phyloP scores from a whole-genome alignment of 2,888 invertebrate species.

The Eilema griseolum region DNA sequence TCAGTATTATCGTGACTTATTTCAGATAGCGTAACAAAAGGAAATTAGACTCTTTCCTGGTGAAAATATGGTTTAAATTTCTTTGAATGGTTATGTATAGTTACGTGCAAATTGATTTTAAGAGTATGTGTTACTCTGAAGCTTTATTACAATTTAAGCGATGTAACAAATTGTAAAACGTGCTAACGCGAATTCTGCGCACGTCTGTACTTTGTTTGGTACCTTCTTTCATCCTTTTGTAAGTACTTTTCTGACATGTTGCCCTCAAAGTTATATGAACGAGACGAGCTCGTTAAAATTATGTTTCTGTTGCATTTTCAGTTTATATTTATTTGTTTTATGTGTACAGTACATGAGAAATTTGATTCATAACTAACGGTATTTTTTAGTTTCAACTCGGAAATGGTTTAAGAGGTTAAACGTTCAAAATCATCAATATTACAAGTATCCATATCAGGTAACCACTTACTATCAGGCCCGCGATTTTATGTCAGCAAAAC shows the following conservation, averaged over 20 bases:
- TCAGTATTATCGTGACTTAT: slow-evolving; percentile 50
- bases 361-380: not conserved
- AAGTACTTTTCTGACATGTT: slow-evolving; percentile 68
- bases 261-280: slow-evolving; percentile 53
- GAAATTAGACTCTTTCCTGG: slow-evolving; percentile 28
- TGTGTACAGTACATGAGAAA: slow-evolving; percentile 1
- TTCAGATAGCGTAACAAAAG: not conserved
- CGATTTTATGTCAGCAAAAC: too few relatives aligned
- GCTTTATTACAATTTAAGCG: slow-evolving; percentile 85
- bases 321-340: slow-evolving; percentile 33
- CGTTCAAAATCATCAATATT: too few relatives aligned
- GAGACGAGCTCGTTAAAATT: slow-evolving; percentile 48
- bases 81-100: slow-evolving; percentile 27
- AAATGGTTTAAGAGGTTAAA: not conserved
- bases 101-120: slow-evolving; percentile 53
- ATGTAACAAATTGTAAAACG: slow-evolving; percentile 85
- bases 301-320: slow-evolving; percentile 26
- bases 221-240: slow-evolving; percentile 72
- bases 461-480: not conserved
- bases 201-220: slow-evolving; percentile 78
- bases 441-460: not conserved
- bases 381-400: not conserved
- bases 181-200: slow-evolving; percentile 77
- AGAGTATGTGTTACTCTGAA: slow-evolving; percentile 76
- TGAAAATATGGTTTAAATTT: slow-evolving; percentile 41